Evolutionary conservation across 2,888 invertebrate genomes (phyloP), one percentile per base, ranked within the genome.

Genomic region (Tryphoninae sp.): DNA sequence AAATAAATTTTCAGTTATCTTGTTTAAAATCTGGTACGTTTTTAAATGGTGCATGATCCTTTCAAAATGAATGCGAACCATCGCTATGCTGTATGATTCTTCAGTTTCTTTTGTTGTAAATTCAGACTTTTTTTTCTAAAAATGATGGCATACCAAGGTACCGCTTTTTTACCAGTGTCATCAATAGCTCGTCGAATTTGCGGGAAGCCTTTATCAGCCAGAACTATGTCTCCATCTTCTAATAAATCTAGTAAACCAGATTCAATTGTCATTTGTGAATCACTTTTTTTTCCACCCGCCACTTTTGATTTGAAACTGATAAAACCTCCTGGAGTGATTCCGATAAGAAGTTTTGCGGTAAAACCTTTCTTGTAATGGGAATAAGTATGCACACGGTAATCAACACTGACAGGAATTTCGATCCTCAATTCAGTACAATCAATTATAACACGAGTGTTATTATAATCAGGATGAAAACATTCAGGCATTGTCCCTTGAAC

Each of bases 391-490:
- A 79, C 67, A 2, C 73, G 73, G 19, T 67, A 6, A 62, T 81
- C 74, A 3, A 78, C 73, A 49, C n/a, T 49, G 3, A 72, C 13
- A 13, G 82, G 80, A 59, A 76, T n/a, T 45, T 79, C 76, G n/a
- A 76, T 76, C 58, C 16, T 55, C 26, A 82, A 67, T 69, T 82
- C 80, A 2, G 80, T 68, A 55, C 80, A 82, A 49, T 82, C 67
- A 23, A 71, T 79, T 2, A 82, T 82, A 11, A 80, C 82, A 11
- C 82, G 26, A 58, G 77, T 78, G 19, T 81, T 42, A 49, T 19
- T 58, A 40, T 64, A 64, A 71, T 62, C 40, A 33, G 58, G 45
- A 16, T 13, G n/a, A 23, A 76, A 76, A 61, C 78, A 72, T 49
- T 78, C 62, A 8, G 78, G 78, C 72, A 78, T 78, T 59, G 78